Evolutionary conservation across 1,140 invertebrate species (phyloP).

Genomic region (Platorchestia sp.): DNA sequence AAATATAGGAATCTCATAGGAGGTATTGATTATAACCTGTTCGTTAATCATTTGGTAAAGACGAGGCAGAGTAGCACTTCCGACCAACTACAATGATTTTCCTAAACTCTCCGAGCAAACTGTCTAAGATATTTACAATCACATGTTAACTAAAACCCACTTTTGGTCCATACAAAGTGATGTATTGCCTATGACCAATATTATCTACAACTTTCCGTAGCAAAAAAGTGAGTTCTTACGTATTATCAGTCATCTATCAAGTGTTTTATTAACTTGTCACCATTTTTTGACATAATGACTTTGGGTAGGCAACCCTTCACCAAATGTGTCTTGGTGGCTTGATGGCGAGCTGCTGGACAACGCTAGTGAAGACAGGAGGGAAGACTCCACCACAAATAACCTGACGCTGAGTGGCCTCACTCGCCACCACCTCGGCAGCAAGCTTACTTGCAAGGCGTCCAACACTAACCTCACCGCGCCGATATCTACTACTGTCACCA

Average conservation of each 20-base stretch:
- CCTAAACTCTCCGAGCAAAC: too few relatives aligned
- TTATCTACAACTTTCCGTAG: too few relatives aligned
- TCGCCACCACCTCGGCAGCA: slow-evolving; percentile 83
- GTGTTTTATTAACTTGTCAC: background rate
- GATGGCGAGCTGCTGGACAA: slow-evolving; percentile 68
- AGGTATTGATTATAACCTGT: too few relatives aligned
- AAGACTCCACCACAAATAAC: slow-evolving; percentile 69
- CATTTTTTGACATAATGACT: background rate
- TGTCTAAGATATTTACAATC: too few relatives aligned
- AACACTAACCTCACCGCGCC: slow-evolving; percentile 88
- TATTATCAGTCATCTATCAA: too few relatives aligned
- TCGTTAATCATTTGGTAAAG: too few relatives aligned
- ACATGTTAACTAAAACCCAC: too few relatives aligned
- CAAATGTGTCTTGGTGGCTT: slow-evolving; percentile 69
- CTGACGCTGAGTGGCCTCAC: slow-evolving; percentile 80
- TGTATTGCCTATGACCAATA: background rate
- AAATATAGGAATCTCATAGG: too few relatives aligned
- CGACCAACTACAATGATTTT: too few relatives aligned
- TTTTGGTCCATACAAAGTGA: background rate
- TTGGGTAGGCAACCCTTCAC: slow-evolving; percentile 67
- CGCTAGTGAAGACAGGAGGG: slow-evolving; percentile 56
- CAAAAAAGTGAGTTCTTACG: too few relatives aligned
- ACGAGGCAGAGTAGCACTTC: too few relatives aligned
- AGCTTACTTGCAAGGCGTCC: slow-evolving; percentile 86
- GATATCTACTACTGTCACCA: slow-evolving; percentile 69